phyloP scores from a whole-genome alignment of 2,797 vertebrate genomes.

The Cyprinodon diabolis region DNA sequence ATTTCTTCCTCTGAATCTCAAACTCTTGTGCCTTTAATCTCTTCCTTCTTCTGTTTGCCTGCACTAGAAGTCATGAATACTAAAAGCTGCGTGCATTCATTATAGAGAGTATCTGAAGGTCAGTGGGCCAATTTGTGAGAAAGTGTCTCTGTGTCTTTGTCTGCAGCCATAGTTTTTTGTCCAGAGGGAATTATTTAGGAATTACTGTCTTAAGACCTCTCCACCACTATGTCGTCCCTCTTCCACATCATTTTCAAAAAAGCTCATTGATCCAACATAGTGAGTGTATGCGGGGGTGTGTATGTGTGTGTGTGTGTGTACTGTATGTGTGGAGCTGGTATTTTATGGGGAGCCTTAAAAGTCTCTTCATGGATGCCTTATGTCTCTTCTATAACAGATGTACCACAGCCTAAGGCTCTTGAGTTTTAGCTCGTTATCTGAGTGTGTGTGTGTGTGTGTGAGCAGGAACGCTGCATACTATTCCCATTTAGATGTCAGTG shows the following conservation, averaged over 20 bases:
- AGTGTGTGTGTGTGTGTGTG: constrained; percentile 22
- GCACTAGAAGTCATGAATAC: constrained; percentile 32
- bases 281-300: constrained; percentile 23
- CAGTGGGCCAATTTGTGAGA: constrained; percentile 61
- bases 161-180: constrained; percentile 8
- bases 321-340: constrained; percentile 39
- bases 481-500: constrained; percentile 59
- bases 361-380: constrained; percentile 62
- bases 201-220: constrained; percentile 25
- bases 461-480: constrained; percentile 25
- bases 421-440: constrained; percentile 63
- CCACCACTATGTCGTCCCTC: constrained; percentile 16
- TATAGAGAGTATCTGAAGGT: constrained; percentile 59
- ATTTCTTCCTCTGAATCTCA: background rate
- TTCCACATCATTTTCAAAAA: constrained; percentile 31
- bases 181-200: constrained; percentile 17
- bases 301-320: constrained; percentile 16
- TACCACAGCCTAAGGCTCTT: constrained; percentile 67
- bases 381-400: constrained; percentile 69
- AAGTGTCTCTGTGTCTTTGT: constrained; percentile 44
- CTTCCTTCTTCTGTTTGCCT: constrained; percentile 15
- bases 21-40: background rate
- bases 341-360: constrained; percentile 36
- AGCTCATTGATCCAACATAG: constrained; percentile 39
- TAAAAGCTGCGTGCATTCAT: constrained; percentile 36